These are phyloP conservation scores for Sebastes taczanowskii DNA, from an alignment of 2,797 vertebrate species.

Conservation along the genomic window DNA sequence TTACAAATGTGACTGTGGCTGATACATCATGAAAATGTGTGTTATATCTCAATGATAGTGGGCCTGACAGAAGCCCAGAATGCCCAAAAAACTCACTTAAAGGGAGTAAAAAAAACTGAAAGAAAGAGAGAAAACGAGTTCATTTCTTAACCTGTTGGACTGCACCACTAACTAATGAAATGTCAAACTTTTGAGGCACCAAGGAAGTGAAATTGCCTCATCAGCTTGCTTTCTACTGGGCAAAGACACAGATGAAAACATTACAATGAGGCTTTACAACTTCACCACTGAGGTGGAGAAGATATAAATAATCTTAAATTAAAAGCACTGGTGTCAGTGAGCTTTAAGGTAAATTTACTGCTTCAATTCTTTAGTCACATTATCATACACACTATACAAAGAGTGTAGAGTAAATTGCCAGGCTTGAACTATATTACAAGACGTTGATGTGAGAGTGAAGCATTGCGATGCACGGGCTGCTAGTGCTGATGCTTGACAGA, in stretches of 20 bases:
- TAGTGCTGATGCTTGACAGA: slow-evolving; percentile 24
- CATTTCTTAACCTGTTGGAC: slow-evolving; percentile 22
- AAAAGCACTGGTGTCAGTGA: slow-evolving; percentile 5
- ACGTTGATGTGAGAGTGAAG: slow-evolving; percentile 15
- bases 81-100: not conserved
- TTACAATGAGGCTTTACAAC: not conserved
- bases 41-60: slow-evolving; percentile 1
- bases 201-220: slow-evolving; percentile 17
- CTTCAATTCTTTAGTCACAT: slow-evolving; percentile 23
- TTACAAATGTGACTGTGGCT: slow-evolving; percentile 12
- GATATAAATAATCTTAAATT: not conserved
- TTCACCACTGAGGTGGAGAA: slow-evolving; percentile 1
- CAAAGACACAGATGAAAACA: slow-evolving; percentile 35
- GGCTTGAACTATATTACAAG: slow-evolving; percentile 23
- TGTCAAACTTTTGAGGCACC: slow-evolving; percentile 7
- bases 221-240: slow-evolving; percentile 3
- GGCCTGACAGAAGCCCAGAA: not conserved
- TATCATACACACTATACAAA: slow-evolving; percentile 16
- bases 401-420: slow-evolving; percentile 17
- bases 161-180: slow-evolving; percentile 32
- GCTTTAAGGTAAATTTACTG: slow-evolving; percentile 2
- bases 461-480: slow-evolving; percentile 1
- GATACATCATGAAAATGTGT: not conserved
- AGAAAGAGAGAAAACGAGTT: not conserved
- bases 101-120: not conserved